A percentile compares a stretch with the other conserved stretches of the same genome.
phyloP scores from a whole-genome alignment of 1,140 invertebrate species.

The Lordiphosa collinella region DNA sequence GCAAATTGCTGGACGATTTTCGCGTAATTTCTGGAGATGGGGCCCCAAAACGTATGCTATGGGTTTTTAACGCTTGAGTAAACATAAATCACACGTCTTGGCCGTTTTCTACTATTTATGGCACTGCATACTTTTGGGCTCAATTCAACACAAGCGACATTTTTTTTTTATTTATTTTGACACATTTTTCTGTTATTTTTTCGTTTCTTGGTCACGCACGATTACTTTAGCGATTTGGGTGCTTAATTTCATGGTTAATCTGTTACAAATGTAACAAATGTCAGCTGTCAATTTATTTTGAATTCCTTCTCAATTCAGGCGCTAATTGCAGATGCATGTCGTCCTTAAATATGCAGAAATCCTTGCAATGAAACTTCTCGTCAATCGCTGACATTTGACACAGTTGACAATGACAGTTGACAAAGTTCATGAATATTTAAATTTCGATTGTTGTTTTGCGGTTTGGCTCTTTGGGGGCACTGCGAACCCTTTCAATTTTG shows the following conservation, averaged over 20 bases:
- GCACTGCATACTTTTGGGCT: not conserved
- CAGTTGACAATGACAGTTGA: slow-evolving; percentile 30
- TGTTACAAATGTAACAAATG: slow-evolving; percentile 57
- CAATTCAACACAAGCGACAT: slow-evolving; percentile 21
- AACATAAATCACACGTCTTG: slow-evolving; percentile 52
- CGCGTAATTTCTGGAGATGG: slow-evolving; percentile 32
- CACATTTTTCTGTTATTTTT: slow-evolving; percentile 16
- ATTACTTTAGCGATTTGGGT: slow-evolving; percentile 30
- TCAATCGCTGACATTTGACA: slow-evolving; percentile 51
- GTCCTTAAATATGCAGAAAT: slow-evolving; percentile 45
- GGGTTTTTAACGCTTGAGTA: slow-evolving; percentile 18
- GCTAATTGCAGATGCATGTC: slow-evolving; percentile 60
- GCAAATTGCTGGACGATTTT: slow-evolving; percentile 46
- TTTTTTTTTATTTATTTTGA: slow-evolving; percentile 54
- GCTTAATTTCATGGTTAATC: slow-evolving; percentile 65
- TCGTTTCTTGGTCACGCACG: slow-evolving; percentile 40
- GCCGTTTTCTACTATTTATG: not conserved
- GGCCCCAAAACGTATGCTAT: slow-evolving; percentile 1
- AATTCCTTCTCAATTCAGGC: not conserved
- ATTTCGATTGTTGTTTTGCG: slow-evolving; percentile 54
- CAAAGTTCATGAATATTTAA: slow-evolving; percentile 69
- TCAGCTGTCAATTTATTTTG: slow-evolving; percentile 32
- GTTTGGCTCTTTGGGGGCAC: slow-evolving; percentile 2
- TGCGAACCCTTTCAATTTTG: too few relatives aligned
- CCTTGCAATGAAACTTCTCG: slow-evolving; percentile 43